These are phyloP conservation scores for Nasonovia ribisnigri DNA, from an alignment of 2,888 invertebrate species.

Conservation along the genomic window DNA sequence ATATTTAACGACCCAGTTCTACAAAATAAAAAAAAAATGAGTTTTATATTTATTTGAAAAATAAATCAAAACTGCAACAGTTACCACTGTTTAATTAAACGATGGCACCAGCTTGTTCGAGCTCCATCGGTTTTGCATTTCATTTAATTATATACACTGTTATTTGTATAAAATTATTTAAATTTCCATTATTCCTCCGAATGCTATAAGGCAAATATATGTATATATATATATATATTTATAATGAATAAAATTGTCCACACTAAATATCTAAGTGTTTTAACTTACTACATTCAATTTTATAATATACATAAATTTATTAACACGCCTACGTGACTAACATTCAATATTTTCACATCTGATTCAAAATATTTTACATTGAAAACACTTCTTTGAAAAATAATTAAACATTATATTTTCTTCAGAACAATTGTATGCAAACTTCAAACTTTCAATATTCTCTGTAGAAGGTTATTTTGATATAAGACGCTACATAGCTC, in stretches of 20 bases:
- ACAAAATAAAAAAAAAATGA: background rate
- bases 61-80: constrained; percentile 16
- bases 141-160: background rate
- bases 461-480: background rate
- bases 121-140: constrained; percentile 30
- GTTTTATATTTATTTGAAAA: background rate
- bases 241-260: background rate
- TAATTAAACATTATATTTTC: background rate
- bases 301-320: background rate
- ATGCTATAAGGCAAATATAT: background rate
- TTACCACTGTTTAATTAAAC: constrained; percentile 34
- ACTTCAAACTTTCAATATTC: background rate
- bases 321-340: background rate
- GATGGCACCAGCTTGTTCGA: constrained; percentile 37
- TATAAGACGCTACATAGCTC: background rate
- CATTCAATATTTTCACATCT: background rate
- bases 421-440: background rate
- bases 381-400: background rate
- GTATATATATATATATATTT: background rate
- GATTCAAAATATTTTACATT: background rate
- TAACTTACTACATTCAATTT: background rate
- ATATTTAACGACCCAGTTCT: background rate
- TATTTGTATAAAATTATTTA: constrained; percentile 19
- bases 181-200: background rate
- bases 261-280: background rate